These are phyloP conservation scores for Ylistrum balloti DNA, from an alignment of 1,140 invertebrate species.

Conservation along the genomic window DNA sequence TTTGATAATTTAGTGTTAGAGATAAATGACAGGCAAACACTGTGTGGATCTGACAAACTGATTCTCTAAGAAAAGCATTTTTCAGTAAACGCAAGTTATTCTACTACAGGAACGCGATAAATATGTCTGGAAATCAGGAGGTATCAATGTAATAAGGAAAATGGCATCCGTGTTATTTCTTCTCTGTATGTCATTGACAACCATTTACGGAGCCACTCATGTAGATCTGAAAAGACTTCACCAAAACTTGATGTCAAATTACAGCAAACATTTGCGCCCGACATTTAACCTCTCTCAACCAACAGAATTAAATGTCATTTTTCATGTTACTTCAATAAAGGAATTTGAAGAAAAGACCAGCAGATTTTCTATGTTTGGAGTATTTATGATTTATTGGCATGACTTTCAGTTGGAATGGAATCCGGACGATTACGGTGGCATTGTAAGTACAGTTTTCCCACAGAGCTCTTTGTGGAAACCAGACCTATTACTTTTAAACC, in stretches of 20 bases:
- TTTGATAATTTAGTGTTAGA: too few species aligned
- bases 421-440: not conserved
- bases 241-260: constrained; percentile 44
- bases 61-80: too few species aligned
- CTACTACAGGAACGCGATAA: not conserved
- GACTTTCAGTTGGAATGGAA: constrained; percentile 46
- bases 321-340: constrained; percentile 18
- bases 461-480: constrained; percentile 41
- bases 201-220: not conserved
- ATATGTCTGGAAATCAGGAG: too few species aligned
- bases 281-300: not conserved
- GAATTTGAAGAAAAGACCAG: constrained; percentile 42
- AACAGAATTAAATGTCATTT: constrained; percentile 20
- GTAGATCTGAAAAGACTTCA: not conserved
- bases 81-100: too few species aligned
- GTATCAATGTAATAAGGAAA: too few species aligned
- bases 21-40: too few species aligned
- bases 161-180: not conserved
- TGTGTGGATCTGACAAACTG: too few species aligned
- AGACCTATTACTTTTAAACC: constrained; percentile 34
- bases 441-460: not conserved
- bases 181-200: not conserved
- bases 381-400: constrained; percentile 22
- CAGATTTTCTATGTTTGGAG: constrained; percentile 40
- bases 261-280: constrained; percentile 40